Evolutionary conservation across 2,888 invertebrate genomes (phyloP).

Genomic region (Trissolcus japonicus): DNA sequence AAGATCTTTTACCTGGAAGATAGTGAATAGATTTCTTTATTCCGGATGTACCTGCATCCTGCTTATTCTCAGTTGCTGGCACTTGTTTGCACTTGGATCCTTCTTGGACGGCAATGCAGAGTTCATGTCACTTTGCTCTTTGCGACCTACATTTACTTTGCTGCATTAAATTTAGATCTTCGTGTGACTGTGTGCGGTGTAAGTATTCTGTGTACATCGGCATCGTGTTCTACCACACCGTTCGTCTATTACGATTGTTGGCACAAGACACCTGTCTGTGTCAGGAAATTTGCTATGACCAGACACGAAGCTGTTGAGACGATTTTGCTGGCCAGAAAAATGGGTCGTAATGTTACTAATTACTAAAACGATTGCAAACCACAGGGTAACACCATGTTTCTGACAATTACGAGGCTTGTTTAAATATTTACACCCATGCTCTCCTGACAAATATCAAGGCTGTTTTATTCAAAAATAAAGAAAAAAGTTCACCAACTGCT

Average conservation of each 20-base stretch:
- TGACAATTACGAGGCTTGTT: not conserved
- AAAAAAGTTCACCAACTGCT: not conserved
- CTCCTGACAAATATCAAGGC: no score
- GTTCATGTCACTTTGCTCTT: constrained; percentile 51
- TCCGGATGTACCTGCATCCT: constrained; percentile 1
- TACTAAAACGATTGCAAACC: constrained; percentile 32
- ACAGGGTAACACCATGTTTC: constrained; percentile 22
- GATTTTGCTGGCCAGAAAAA: constrained; percentile 21
- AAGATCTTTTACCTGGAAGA: no score
- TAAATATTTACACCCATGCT: not conserved
- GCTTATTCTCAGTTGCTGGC: constrained; percentile 18
- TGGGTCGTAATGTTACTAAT: constrained; percentile 35
- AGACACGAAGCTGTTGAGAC: constrained; percentile 31
- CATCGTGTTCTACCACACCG: constrained; percentile 39
- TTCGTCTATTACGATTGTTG: constrained; percentile 45
- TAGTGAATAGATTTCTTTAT: no score
- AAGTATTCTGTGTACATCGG: constrained; percentile 39
- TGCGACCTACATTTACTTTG: constrained; percentile 65
- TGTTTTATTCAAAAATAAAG: not conserved
- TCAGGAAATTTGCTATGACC: constrained; percentile 50
- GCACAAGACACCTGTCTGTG: constrained; percentile 45
- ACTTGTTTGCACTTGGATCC: constrained; percentile 44
- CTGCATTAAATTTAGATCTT: constrained; percentile 66
- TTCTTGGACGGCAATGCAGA: constrained; percentile 52
- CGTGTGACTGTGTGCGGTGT: constrained; percentile 21